Evolutionary conservation across 1,140 invertebrate genomes (phyloP).

Genomic region (Conopomorpha cramerella): DNA sequence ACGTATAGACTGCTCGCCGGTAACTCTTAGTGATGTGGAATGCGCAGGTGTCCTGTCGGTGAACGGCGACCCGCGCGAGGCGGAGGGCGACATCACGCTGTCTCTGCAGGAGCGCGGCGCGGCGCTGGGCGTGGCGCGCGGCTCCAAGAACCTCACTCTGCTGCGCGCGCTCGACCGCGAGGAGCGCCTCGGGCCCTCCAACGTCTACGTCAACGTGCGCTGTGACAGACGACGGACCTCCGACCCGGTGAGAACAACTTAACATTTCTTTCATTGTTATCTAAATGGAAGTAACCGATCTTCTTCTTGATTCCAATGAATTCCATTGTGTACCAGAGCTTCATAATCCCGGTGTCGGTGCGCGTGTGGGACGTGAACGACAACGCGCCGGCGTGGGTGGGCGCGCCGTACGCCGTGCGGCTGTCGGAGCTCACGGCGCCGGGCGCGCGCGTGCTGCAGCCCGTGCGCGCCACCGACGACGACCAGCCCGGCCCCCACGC

Average conservation of each 20-base stretch:
- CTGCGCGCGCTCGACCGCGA: constrained; percentile 82
- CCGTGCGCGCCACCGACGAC: constrained; percentile 77
- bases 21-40: neutral
- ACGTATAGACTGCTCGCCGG: too few species aligned
- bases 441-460: constrained; percentile 78
- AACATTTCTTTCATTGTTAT: too few species aligned
- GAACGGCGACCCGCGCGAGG: constrained; percentile 74
- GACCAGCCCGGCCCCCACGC: constrained; percentile 90
- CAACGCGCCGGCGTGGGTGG: constrained; percentile 83
- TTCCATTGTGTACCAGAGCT: too few species aligned
- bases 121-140: constrained; percentile 74
- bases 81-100: constrained; percentile 76
- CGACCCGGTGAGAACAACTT: constrained; percentile 67
- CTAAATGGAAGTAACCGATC: too few species aligned
- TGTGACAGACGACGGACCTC: constrained; percentile 78
- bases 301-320: too few species aligned
- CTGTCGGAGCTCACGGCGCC: constrained; percentile 86
- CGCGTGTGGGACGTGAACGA: constrained; percentile 93
- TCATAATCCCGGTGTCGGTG: constrained; percentile 87
- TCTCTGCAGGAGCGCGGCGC: constrained; percentile 77
- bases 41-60: constrained; percentile 69
- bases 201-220: constrained; percentile 83
- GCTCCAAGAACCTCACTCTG: constrained; percentile 82
- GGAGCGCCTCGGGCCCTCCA: constrained; percentile 78
- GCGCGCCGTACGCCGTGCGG: constrained; percentile 80